These are phyloP conservation scores for Caenorhabditis latens DNA, from an alignment of 1,140 invertebrate genomes.

Conservation along the genomic window DNA sequence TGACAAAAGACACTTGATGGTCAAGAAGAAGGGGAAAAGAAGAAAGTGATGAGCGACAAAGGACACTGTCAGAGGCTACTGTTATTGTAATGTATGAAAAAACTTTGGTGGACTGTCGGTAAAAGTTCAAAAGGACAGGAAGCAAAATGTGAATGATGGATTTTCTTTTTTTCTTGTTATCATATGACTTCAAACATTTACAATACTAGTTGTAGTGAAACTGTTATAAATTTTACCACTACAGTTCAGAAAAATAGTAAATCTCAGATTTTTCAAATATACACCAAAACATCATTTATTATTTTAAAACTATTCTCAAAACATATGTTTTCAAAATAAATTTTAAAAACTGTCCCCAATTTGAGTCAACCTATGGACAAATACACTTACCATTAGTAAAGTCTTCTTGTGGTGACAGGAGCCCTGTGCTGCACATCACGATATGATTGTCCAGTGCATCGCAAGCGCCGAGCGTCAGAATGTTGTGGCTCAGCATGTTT, in stretches of 20 bases:
- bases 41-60: constrained; percentile 43
- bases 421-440: constrained; percentile 46
- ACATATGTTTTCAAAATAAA: too few relatives aligned
- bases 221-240: neutral
- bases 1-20: constrained; percentile 29
- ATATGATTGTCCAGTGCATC: constrained; percentile 52
- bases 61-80: constrained; percentile 4
- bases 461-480: constrained; percentile 37
- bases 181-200: neutral
- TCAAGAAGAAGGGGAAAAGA: constrained; percentile 6
- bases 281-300: too few relatives aligned
- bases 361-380: too few relatives aligned
- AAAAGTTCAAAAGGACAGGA: constrained; percentile 40
- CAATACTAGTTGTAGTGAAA: neutral
- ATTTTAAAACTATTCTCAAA: too few relatives aligned
- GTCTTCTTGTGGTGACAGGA: constrained; percentile 35
- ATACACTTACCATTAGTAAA: constrained; percentile 21
- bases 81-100: constrained; percentile 38
- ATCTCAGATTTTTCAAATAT: too few relatives aligned
- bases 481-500: constrained; percentile 51
- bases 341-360: too few relatives aligned
- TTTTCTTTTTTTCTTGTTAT: neutral
- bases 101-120: neutral
- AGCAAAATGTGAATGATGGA: constrained; percentile 12
- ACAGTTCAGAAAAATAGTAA: too few relatives aligned